These are phyloP conservation scores for Pomacea maculata DNA, from an alignment of 1,140 invertebrate species.

Conservation along the genomic window DNA sequence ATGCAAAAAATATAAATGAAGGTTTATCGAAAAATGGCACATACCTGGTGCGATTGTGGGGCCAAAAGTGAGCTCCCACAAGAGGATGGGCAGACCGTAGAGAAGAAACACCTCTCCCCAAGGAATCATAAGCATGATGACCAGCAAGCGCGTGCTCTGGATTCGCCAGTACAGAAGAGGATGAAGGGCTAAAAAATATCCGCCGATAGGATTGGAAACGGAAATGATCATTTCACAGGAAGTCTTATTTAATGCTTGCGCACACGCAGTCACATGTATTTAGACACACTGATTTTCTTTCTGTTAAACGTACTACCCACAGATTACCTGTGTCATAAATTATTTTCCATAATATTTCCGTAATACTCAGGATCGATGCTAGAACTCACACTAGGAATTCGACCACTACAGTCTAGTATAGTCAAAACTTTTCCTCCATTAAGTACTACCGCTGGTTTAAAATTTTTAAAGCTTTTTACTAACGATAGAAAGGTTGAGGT, in stretches of 20 bases:
- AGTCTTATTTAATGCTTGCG: background rate
- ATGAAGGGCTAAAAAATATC: slow-evolving; percentile 31
- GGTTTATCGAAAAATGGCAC: slow-evolving; percentile 42
- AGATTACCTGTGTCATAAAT: no score
- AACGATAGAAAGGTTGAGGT: no score
- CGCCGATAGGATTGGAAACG: background rate
- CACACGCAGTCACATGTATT: background rate
- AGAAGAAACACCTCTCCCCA: slow-evolving; percentile 42
- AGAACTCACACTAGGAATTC: no score
- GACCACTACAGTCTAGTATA: no score
- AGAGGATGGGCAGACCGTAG: slow-evolving; percentile 40
- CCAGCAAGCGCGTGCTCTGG: slow-evolving; percentile 22
- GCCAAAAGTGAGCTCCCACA: slow-evolving; percentile 41
- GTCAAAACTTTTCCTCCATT: no score
- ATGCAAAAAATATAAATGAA: slow-evolving; percentile 29
- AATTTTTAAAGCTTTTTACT: no score
- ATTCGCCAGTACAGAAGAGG: slow-evolving; percentile 26
- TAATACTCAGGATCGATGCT: no score
- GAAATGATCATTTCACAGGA: background rate
- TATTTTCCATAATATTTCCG: no score
- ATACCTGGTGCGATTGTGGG: slow-evolving; percentile 30
- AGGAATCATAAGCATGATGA: slow-evolving; percentile 27
- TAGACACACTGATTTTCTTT: background rate
- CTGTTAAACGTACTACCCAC: no score
- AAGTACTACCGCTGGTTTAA: no score